phyloP scores from a whole-genome alignment of 1,140 invertebrate genomes.

The Drosophila sechellia region DNA sequence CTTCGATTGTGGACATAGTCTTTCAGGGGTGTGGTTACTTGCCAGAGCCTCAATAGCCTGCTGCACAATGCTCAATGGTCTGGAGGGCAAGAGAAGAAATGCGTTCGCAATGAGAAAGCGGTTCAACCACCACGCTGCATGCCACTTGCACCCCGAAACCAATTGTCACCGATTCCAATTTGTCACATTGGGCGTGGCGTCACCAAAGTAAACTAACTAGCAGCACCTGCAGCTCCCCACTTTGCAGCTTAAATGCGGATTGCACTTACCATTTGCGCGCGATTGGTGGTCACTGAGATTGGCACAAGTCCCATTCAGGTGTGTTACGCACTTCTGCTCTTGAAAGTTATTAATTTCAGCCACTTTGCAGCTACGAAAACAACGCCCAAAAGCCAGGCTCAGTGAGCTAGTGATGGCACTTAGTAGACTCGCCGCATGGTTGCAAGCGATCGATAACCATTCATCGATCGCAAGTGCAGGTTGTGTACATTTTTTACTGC shows the following conservation, averaged over 20 bases:
- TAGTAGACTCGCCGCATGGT: not conserved
- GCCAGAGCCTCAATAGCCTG: slow-evolving; percentile 27
- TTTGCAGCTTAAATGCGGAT: not conserved
- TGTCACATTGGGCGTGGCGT: slow-evolving; percentile 71
- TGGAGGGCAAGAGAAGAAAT: slow-evolving; percentile 19
- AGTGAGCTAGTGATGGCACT: slow-evolving; percentile 27
- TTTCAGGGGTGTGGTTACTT: slow-evolving; percentile 41
- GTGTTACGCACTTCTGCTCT: not conserved
- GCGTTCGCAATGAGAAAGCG: slow-evolving; percentile 25
- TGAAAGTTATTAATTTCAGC: slow-evolving; percentile 10
- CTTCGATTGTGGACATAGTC: slow-evolving; percentile 87
- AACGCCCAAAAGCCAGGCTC: slow-evolving; percentile 79
- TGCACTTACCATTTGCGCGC: slow-evolving; percentile 62
- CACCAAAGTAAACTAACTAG: slow-evolving; percentile 17
- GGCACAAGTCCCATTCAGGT: slow-evolving; percentile 42
- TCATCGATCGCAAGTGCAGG: slow-evolving; percentile 18
- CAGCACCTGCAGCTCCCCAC: not conserved
- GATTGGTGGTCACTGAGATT: slow-evolving; percentile 12
- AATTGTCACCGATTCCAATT: slow-evolving; percentile 28
- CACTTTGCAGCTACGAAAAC: slow-evolving; percentile 52
- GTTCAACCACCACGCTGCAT: slow-evolving; percentile 26
- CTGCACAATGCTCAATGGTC: slow-evolving; percentile 39
- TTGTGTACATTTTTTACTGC: not conserved
- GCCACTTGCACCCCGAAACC: slow-evolving; percentile 35
- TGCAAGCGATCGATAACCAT: slow-evolving; percentile 5